Base-by-base conservation (phyloP, 2,113 vertebrate species). In the Mirounga angustirostris region DNA sequence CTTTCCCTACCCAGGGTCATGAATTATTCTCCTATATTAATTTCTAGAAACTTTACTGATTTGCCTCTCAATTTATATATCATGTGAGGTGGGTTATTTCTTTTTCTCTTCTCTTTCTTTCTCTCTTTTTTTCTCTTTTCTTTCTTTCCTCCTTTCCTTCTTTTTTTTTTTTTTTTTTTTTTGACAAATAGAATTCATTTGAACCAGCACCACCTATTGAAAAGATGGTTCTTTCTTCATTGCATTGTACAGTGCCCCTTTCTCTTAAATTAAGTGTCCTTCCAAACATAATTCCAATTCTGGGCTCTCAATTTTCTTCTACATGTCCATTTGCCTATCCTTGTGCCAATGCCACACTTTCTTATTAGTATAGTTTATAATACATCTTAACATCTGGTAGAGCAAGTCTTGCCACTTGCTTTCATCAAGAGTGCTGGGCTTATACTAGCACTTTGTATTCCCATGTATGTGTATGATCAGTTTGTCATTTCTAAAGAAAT, bases 11-110 rank as follows among this genome's bases (percentile, higher is more conserved):
- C 54, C 13, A 67, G 19, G 4, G 2, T 26, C 11, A 65, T 76
- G 22, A 81, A 74, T 90, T 96, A 56, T 59, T 83, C 30, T 71
- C 52, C 30, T 50, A 43, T 30, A 73, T 82, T 82, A 94, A 97
- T 40, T 46, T 89, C 14, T 79, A 80, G 43, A 89, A 89, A 79
- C 1, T 82, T 83, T 12, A 83, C n/a, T 85, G 56, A 46, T 71
- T 92, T 84, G 61, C 19, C 46, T 84, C 52, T 84, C 76, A 84
- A 61, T 91, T 8, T 61, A 26, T 10, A 15, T 43, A 40, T 56
- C 43, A 56, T 85, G 4, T 73, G 33, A 92, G 14, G 30, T 59
- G 46, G 10, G 28, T 79, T 19, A 56, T 80, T 85, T 43, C 24
- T 81, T 80, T 33, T 33, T 65, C 13, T 87, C 59, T 63, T 65